A percentile compares a stretch with the other conserved stretches of the same genome.
Evolutionary conservation across 2,113 vertebrate genomes (phyloP).

Genomic region (Lichenostomus cassidix): DNA sequence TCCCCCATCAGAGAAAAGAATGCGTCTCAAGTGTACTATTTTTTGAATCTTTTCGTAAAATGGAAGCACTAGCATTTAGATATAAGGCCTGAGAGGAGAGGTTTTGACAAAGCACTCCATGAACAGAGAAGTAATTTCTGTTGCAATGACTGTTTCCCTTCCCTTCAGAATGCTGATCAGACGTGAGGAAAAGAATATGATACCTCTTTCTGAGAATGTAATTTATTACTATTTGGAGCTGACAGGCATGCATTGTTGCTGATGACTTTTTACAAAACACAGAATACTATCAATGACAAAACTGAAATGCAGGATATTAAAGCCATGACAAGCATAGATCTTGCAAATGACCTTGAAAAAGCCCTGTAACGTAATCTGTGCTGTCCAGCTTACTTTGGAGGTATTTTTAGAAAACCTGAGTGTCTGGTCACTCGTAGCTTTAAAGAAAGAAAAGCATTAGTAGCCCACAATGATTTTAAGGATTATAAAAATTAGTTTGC

Average conservation of each 20-base stretch:
- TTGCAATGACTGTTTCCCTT: neutral
- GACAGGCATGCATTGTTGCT: neutral
- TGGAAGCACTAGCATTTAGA: neutral
- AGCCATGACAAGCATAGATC: neutral
- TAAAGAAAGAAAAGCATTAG: neutral
- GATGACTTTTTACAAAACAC: neutral
- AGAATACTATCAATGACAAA: neutral
- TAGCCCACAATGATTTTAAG: constrained; percentile 15
- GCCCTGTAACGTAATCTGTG: neutral
- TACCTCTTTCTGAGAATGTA: neutral
- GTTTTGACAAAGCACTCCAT: neutral
- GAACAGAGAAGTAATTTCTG: neutral
- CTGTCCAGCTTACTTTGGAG: neutral
- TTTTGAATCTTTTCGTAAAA: neutral
- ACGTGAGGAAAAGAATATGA: neutral
- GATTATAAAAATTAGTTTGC: neutral
- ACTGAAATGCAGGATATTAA: neutral
- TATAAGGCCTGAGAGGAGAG: neutral
- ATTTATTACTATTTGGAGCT: neutral
- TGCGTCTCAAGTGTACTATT: neutral
- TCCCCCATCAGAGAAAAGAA: neutral
- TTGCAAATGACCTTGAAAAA: constrained; percentile 16
- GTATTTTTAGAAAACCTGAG: neutral
- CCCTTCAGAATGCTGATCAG: neutral
- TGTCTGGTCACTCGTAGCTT: neutral